Evolutionary conservation across 2,888 invertebrate genomes (phyloP), one percentile per base, ranked within the genome.

Genomic region (Oeneis ivallda): DNA sequence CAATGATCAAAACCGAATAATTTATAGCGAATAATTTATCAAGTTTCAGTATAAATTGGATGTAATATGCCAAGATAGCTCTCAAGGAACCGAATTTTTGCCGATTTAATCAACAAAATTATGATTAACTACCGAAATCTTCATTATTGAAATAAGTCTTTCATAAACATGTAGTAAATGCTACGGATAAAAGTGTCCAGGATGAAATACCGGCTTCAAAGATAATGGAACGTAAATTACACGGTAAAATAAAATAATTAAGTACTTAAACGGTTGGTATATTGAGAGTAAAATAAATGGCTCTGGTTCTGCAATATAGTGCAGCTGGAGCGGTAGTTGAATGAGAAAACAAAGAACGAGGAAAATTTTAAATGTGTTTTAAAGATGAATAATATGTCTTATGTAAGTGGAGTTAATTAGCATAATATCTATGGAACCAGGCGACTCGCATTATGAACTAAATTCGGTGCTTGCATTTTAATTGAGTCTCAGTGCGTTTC

Each of bases 401-500:
- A 63, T 50, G 56, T 60, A 64, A 60, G 64, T 58, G 39, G 41
- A 17, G 43, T 67, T 64, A 67, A 66, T 66, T 66, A 66, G 66
- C 62, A 63, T 66, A 59, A 54, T 54, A 56, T 41, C 59, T 63
- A 59, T 63, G 43, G 41, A 66, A 66, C 47, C 41, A 63, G 53
- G 59, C 66, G 50, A 62, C 63, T 43, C 63, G 34, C 49, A 60
- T 45, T 53, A 66, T 59, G 37, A 62, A 62, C 26, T 56, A 45
- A 13, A 62, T 66, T 58, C 45, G 47, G 37, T 49, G 32, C 39
- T 56, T 41, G 19, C 56, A 56, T 56, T 39, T 56, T 54, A 54
- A 54, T 54, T 17, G 56, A 39, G 56, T 17, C 56, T 41, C 17
- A 13, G 56, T 56, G 56, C 56, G 13, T 41, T 56, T 56, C 11